Evolutionary conservation across 2,113 vertebrate genomes (phyloP), one percentile per base, ranked within the genome.

Genomic region (Salvelinus fontinalis): DNA sequence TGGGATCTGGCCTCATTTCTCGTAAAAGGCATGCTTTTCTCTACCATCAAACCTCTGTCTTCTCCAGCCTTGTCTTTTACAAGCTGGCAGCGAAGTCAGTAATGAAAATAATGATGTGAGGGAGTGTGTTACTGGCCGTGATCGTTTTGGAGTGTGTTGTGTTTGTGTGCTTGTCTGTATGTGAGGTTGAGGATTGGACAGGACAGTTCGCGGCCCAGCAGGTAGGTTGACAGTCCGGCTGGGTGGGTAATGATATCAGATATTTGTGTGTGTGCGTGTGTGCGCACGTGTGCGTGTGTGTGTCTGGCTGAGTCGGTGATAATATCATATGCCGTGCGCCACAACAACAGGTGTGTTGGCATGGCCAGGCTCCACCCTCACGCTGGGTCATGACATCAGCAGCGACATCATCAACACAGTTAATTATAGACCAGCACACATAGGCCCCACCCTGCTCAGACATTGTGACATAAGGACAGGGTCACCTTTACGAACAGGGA

Each of bases 261-360:
- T 99, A 11, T 44, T 2, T 44, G 39, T 39, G 39, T 39, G 34
- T 34, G 34, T 34, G 31, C 7, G 12, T 51, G 48, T 49, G 48
- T 13, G 49, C 5, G 49, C 14, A 5, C 0, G 49, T 51, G 49
- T 51, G 14, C 16, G 49, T 54, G 14, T 14, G 49, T 54, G 14
- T 54, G 51, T 54, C 3, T 18, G 49, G 3, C 3, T 54, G 51
- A 16, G 51, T 1, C 97, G 97, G 97, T 99, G 99, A 99, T 98
- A 96, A 98, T 95, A 97, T 99, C 97, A 98, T 96, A 97, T 99
- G 97, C 95, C 96, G 95, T 92, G 87, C 96, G 96, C 95, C 95
- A 96, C 95, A 97, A 99, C 97, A 99, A 99, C 98, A 99, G 98
- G 97, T 98, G 98, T 96, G 95, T 97, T 98, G 97, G 97, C 97